Conservation (phyloP, 2,888 invertebrate species). For the Parelbella ahira region DNA sequence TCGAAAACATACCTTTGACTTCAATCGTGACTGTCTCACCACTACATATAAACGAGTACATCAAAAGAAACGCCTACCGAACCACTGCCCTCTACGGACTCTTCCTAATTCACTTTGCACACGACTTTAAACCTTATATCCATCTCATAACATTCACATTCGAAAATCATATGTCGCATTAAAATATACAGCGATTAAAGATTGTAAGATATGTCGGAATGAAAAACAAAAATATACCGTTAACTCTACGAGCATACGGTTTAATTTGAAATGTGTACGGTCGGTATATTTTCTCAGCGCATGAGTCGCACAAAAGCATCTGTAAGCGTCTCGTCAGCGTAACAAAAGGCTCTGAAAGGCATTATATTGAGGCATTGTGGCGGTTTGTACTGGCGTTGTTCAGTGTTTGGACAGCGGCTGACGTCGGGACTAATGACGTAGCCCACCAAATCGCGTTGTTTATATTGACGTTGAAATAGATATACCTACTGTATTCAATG, state of each 20-base stretch:
- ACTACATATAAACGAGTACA: constrained; percentile 47
- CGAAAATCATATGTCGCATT: neutral
- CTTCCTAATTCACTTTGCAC: too few species aligned
- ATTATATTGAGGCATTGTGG: constrained; percentile 56
- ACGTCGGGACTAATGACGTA: constrained; percentile 60
- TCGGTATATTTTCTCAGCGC: constrained; percentile 15
- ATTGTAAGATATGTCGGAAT: constrained; percentile 17
- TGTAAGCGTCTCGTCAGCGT: constrained; percentile 41
- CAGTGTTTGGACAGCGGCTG: constrained; percentile 59
- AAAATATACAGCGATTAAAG: constrained; percentile 20
- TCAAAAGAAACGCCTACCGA: constrained; percentile 66
- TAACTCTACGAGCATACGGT: constrained; percentile 1
- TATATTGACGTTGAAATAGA: too few species aligned
- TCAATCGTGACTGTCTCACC: constrained; percentile 53
- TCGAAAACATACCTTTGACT: constrained; percentile 20
- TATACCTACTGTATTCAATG: too few species aligned
- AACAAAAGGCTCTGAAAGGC: constrained; percentile 26
- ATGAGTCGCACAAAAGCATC: constrained; percentile 49
- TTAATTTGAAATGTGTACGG: constrained; percentile 3
- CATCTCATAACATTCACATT: constrained; percentile 26
- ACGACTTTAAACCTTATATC: constrained; percentile 39
- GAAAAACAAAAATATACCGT: neutral
- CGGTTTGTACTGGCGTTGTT: constrained; percentile 51
- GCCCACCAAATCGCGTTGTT: too few species aligned
- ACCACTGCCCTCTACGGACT: constrained; percentile 47